These are phyloP conservation scores for Lordiphosa collinella DNA, from an alignment of 1,140 invertebrate species.

Conservation along the genomic window DNA sequence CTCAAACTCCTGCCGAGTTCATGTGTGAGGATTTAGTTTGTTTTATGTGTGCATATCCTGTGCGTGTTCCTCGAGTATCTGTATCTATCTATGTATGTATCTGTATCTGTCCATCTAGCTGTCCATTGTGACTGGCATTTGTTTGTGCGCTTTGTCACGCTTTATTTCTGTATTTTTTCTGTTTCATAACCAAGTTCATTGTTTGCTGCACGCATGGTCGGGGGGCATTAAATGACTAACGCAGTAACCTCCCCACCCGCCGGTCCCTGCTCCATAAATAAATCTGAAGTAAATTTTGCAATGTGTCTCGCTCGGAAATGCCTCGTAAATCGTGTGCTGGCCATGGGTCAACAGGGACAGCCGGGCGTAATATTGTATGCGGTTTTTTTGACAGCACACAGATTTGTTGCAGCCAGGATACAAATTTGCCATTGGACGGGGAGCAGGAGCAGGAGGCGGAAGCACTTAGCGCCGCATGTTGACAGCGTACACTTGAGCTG, in stretches of 20 bases:
- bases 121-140: slow-evolving; percentile 70
- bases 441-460: slow-evolving; percentile 31
- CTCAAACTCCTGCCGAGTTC: slow-evolving; percentile 37
- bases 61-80: slow-evolving; percentile 35
- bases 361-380: slow-evolving; percentile 59
- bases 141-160: slow-evolving; percentile 71
- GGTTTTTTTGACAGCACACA: slow-evolving; percentile 48
- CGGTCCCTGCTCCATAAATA: slow-evolving; percentile 55
- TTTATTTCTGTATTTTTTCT: slow-evolving; percentile 59
- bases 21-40: slow-evolving; percentile 62
- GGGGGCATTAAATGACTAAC: slow-evolving; percentile 52
- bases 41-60: slow-evolving; percentile 47
- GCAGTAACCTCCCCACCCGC: slow-evolving; percentile 8
- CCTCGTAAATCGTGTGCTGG: slow-evolving; percentile 72
- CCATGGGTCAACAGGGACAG: slow-evolving; percentile 64
- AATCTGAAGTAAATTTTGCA: slow-evolving; percentile 78
- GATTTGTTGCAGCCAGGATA: slow-evolving; percentile 73
- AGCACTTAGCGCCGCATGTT: slow-evolving; percentile 72
- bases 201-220: slow-evolving; percentile 47
- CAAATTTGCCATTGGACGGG: slow-evolving; percentile 59
- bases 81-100: slow-evolving; percentile 40
- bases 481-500: slow-evolving; percentile 62
- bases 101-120: slow-evolving; percentile 59
- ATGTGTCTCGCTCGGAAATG: slow-evolving; percentile 77
- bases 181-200: slow-evolving; percentile 47